A percentile compares a stretch with the other conserved stretches of the same genome.
Conservation (phyloP, 2,113 vertebrate species). For the Astur gentilis region DNA sequence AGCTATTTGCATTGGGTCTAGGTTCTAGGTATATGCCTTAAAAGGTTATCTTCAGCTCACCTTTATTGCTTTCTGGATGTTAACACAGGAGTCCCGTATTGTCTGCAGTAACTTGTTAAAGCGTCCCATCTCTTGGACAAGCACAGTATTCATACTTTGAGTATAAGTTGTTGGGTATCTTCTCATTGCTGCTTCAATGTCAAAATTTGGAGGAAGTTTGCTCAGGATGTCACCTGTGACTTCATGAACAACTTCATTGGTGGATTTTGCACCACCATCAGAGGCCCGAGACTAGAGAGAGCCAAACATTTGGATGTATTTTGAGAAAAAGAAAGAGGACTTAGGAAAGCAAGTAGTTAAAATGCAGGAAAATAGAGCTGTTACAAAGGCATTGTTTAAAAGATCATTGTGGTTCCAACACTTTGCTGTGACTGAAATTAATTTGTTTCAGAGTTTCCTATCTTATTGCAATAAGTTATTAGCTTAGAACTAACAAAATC, state of each 20-base stretch:
- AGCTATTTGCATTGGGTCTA: not conserved
- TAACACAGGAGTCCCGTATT: conserved; percentile 80
- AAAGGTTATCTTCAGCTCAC: conserved; percentile 39
- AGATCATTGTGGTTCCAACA: not conserved
- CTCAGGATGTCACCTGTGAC: conserved; percentile 85
- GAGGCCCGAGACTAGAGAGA: conserved; percentile 75
- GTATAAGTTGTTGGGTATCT: conserved; percentile 84
- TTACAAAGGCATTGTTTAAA: not conserved
- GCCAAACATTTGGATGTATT: not conserved
- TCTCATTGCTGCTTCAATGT: conserved; percentile 79
- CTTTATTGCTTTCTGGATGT: conserved; percentile 90
- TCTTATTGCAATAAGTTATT: not conserved
- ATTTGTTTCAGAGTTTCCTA: not conserved
- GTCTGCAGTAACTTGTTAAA: conserved; percentile 84
- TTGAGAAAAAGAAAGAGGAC: not conserved
- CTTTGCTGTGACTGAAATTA: not conserved
- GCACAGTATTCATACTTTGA: conserved; percentile 91
- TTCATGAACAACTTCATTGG: conserved; percentile 82
- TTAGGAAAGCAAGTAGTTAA: not conserved
- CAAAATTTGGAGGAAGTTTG: conserved; percentile 83
- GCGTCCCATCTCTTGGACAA: conserved; percentile 90
- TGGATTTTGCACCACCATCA: conserved; percentile 78
- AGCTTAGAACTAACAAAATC: not conserved
- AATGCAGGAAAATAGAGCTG: not conserved
- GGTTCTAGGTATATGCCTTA: not conserved